Evolutionary conservation across 2,797 vertebrate species (phyloP), one percentile per base, ranked within the genome.

Genomic region (Lepilemur septentrionalis): DNA sequence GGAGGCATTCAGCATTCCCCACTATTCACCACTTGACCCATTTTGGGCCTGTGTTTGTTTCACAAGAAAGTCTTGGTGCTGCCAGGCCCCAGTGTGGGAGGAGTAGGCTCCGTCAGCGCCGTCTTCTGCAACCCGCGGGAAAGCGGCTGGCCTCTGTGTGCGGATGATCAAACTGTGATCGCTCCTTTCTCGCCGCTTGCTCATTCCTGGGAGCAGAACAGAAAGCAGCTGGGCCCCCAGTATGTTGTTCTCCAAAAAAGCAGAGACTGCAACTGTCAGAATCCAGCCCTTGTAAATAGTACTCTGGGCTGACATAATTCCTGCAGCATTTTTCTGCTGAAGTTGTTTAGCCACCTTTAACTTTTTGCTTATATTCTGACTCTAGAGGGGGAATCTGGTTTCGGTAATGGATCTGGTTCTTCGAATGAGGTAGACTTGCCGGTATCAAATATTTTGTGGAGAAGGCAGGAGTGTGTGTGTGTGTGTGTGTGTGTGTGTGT

Each of bases 11-110:
- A 89, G 50, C n/a, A 81, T 85, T 67, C 67, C 67, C 83, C 67
- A 2, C 73, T 91, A 46, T 90, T 78, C 86, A 87, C 95, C 83
- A 79, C 92, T 92, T 97, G 96, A 97, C 96, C 97, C 89, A 81
- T 88, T 92, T 95, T 35, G 84, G 91, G 91, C 59, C 65, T 59
- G 82, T 72, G 57, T 63, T 73, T 89, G 41, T 85, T 63, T 80
- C 94, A 88, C 38, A 67, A 90, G 93, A 83, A 92, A 61, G 61
- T 63, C 73, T 43, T 32, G 78, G 59, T 91, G 91, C 89, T 93
- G 43, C 32, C 32, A 69, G 78, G 94, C 82, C 55, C 28, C 48
- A 0, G 61, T 32, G 41, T 91, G 61, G 93, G 92, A 86, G 59
- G 81, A 85, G 55, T 4, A n/a, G 50, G 17, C 30, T 75, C n/a